Base-by-base conservation (phyloP, 2,797 vertebrate species). In the Mormyrops attenuatus region DNA sequence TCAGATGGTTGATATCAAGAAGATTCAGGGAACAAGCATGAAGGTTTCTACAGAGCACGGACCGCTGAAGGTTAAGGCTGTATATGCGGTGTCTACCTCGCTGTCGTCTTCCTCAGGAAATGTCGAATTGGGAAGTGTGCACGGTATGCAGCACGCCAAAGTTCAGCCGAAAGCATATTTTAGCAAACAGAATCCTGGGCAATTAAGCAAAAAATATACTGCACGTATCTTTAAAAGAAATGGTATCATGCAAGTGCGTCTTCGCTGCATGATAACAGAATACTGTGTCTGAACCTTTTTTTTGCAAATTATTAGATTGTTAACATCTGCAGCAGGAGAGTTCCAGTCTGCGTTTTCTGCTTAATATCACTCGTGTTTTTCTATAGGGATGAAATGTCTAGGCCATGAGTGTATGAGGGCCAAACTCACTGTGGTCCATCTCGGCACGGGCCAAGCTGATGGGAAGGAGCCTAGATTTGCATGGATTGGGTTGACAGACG, bases 1-100 rank as follows among this genome's bases (percentile, higher is more conserved):
- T 4, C 92, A 99, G 98, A 95, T 92, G 66, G 97, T 99, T 91
- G 95, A 96, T 80, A 90, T 98, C 91, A 97, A 97, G 94, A 99
- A 99, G 94, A 95, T 99, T 57, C 97, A 99, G 92, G 98, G 98
- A 90, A 97, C 96, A 89, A 95, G 90, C 34, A 95, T 99, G 96
- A 97, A 96, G 41, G 94, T 99, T 93, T 97, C 96, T 77, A 98
- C 97, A 85, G 96, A 98, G 90, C 94, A 93, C 20, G 98, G 98
- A 49, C 92, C 96, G 90, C 92, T 99, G 92, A 97, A 97, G 94
- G 96, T 97, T 15, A 97, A 96, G 91, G 97, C 97, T 91, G 95
- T 99, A 88, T 99, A 99, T 89, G 96, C 97, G 0, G 97, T 98
- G 89, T 97, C 96, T 47, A 97, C 97, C 90, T 94, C 93, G 86